These are phyloP conservation scores for Gallirallus australis DNA, from an alignment of 2,797 vertebrate species.

Conservation along the genomic window DNA sequence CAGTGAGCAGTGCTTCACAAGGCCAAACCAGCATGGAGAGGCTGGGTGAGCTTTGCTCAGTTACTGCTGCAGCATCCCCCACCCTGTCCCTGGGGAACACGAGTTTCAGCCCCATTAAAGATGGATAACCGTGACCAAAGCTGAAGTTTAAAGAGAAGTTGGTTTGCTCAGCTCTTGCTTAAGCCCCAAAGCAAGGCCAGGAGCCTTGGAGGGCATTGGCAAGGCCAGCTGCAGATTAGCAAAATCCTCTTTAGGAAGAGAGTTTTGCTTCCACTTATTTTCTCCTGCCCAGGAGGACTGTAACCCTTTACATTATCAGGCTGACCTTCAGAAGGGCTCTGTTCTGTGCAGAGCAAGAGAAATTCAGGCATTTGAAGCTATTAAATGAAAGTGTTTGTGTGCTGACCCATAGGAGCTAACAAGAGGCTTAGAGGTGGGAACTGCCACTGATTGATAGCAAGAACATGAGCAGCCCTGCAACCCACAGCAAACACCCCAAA, in stretches of 20 bases:
- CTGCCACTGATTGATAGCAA: not conserved
- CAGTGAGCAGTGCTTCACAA: rapidly evolving
- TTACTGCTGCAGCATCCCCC: not conserved
- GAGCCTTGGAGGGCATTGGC: slow-evolving; percentile 44
- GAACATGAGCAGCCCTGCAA: rapidly evolving
- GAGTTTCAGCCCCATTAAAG: not conserved
- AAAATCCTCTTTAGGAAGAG: slow-evolving; percentile 57
- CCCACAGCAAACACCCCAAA: not conserved
- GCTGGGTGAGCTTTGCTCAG: not conserved
- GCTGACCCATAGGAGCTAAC: not conserved
- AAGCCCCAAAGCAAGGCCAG: slow-evolving; percentile 36
- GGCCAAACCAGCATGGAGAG: not conserved
- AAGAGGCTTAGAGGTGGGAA: not conserved
- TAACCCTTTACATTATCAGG: not conserved
- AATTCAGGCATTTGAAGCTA: not conserved
- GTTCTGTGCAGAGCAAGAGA: not conserved
- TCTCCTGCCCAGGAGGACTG: not conserved
- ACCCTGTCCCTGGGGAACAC: rapidly evolving
- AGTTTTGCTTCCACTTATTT: slow-evolving; percentile 58
- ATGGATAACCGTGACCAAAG: not conserved
- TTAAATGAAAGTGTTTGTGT: not conserved
- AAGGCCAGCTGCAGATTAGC: slow-evolving; percentile 58
- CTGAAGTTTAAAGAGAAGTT: slow-evolving; percentile 32
- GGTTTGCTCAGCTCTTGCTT: slow-evolving; percentile 47
- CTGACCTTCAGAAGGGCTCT: slow-evolving; percentile 37